phyloP scores from a whole-genome alignment of 2,888 invertebrate genomes.

The Epinotia nisella region DNA sequence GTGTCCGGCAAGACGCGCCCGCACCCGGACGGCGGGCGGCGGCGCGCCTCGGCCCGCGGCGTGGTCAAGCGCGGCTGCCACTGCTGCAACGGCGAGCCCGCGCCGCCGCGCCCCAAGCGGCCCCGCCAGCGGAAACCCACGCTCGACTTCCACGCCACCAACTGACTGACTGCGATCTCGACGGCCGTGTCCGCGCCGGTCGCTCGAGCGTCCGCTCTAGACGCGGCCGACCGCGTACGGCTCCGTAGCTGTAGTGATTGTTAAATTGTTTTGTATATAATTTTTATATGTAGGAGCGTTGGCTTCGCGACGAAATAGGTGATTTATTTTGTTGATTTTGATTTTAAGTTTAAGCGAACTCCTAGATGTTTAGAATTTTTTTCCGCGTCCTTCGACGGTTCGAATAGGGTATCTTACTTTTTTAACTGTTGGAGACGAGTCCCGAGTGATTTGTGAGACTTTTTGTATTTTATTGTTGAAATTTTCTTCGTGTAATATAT shows the following conservation, averaged over 20 bases:
- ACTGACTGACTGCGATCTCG: conserved; percentile 71
- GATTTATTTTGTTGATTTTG: conserved; percentile 66
- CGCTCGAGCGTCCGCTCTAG: too few relatives aligned
- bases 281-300: conserved; percentile 58
- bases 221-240: too few relatives aligned
- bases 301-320: conserved; percentile 54
- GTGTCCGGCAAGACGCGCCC: conserved; percentile 71
- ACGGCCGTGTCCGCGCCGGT: too few relatives aligned
- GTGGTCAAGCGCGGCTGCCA: conserved; percentile 86
- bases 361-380: conserved; percentile 63
- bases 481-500: conserved; percentile 71
- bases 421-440: conserved; percentile 35
- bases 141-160: conserved; percentile 60
- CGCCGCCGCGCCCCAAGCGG: conserved; percentile 80
- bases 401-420: conserved; percentile 55
- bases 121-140: conserved; percentile 67
- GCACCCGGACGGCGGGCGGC: conserved; percentile 56
- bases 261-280: conserved; percentile 81
- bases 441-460: conserved; percentile 38
- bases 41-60: conserved; percentile 79
- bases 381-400: conserved; percentile 67
- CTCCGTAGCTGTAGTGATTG: conserved; percentile 56
- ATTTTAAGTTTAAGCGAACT: conserved; percentile 53
- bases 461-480: conserved; percentile 60
- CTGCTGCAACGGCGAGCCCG: conserved; percentile 85